Conservation (phyloP, 2,888 invertebrate genomes). For the Drosophila cracens region DNA sequence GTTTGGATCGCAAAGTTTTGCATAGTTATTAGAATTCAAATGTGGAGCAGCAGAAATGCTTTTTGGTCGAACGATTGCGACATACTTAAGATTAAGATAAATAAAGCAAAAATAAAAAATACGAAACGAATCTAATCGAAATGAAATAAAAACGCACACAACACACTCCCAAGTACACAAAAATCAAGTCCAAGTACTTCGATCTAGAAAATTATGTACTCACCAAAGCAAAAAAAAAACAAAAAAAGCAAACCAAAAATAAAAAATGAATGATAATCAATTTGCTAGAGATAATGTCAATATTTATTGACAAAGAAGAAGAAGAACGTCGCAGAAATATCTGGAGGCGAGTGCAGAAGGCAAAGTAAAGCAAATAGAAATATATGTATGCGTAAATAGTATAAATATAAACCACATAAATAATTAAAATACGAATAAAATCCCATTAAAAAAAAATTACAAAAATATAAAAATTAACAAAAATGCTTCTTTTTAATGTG, state of each 20-base stretch:
- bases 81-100: slow-evolving; percentile 61
- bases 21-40: slow-evolving; percentile 34
- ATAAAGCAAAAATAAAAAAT: slow-evolving; percentile 1
- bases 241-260: background rate
- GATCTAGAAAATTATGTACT: slow-evolving; percentile 46
- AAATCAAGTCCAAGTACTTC: slow-evolving; percentile 29
- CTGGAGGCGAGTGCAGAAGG: slow-evolving; percentile 13
- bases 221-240: slow-evolving; percentile 17
- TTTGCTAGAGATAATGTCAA: slow-evolving; percentile 31
- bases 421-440: slow-evolving; percentile 68
- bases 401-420: slow-evolving; percentile 69
- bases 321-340: background rate
- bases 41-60: slow-evolving; percentile 31
- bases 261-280: slow-evolving; percentile 23
- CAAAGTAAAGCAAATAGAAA: slow-evolving; percentile 17
- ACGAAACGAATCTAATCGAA: slow-evolving; percentile 4
- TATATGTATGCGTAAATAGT: slow-evolving; percentile 67
- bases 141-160: slow-evolving; percentile 14
- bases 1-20: slow-evolving; percentile 16
- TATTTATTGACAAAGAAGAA: no score
- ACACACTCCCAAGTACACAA: slow-evolving; percentile 3
- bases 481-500: background rate
- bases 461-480: slow-evolving; percentile 3
- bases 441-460: slow-evolving; percentile 48
- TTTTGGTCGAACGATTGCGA: slow-evolving; percentile 28